Conservation (phyloP, 2,797 vertebrate species). For the Pyrocephalus nanus region DNA sequence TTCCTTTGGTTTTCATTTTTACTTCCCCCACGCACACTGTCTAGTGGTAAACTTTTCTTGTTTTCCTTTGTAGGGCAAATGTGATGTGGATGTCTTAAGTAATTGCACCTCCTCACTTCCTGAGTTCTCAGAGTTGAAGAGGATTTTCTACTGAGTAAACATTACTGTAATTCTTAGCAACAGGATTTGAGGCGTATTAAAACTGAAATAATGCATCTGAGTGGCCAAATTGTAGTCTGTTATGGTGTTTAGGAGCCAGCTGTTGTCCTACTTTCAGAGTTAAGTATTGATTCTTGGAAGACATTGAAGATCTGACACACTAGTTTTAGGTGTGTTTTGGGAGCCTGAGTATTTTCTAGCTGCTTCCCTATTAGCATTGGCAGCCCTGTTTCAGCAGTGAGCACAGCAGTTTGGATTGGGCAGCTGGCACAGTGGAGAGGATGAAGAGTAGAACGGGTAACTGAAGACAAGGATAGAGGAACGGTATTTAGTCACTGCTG, state of each 20-base stretch:
- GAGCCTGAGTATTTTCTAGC: neutral
- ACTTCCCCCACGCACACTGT: neutral
- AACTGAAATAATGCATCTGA: neutral
- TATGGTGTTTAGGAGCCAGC: neutral
- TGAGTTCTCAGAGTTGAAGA: conserved; percentile 13
- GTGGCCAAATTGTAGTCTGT: neutral
- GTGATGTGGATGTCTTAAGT: neutral
- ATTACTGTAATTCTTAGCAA: neutral
- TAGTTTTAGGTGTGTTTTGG: neutral
- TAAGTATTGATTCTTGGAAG: neutral
- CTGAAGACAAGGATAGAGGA: neutral
- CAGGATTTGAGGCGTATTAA: neutral
- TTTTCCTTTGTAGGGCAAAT: neutral
- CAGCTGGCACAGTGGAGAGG: neutral
- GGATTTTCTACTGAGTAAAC: conserved; percentile 11
- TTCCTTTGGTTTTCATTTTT: neutral
- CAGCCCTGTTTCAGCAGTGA: neutral
- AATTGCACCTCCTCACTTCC: neutral
- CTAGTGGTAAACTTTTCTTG: neutral
- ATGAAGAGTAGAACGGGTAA: neutral
- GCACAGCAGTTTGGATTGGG: neutral
- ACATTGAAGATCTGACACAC: neutral
- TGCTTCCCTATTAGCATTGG: neutral
- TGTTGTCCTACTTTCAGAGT: neutral
- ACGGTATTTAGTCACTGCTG: neutral